Evolutionary conservation across 2,113 vertebrate genomes (phyloP).

Genomic region (Embiotoca jacksoni): DNA sequence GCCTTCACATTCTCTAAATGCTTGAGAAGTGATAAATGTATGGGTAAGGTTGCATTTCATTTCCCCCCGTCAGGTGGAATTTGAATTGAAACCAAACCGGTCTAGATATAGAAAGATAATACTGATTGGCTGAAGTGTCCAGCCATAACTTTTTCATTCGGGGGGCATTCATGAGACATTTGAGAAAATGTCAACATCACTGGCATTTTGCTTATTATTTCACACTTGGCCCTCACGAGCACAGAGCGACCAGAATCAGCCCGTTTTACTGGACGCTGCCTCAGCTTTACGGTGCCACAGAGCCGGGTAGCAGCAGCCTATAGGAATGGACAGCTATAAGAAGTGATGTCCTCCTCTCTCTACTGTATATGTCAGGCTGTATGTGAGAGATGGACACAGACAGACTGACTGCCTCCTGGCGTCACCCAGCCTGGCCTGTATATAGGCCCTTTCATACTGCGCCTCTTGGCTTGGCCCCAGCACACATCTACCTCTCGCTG

Average conservation of each 20-base stretch:
- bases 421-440: conserved; percentile 58
- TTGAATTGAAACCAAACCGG: conserved; percentile 24
- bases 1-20: conserved; percentile 30
- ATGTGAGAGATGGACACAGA: conserved; percentile 27
- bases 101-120: conserved; percentile 43
- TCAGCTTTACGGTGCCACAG: background rate
- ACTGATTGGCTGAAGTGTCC: conserved; percentile 8
- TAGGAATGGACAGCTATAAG: conserved; percentile 3
- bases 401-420: conserved; percentile 54
- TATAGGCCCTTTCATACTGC: conserved; percentile 66
- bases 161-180: conserved; percentile 1
- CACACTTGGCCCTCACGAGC: background rate
- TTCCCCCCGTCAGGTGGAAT: conserved; percentile 42
- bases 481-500: conserved; percentile 34
- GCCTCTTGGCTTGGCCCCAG: conserved; percentile 33
- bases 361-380: background rate
- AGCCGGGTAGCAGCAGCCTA: background rate
- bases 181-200: conserved; percentile 28
- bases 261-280: background rate
- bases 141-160: conserved; percentile 42
- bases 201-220: conserved; percentile 1
- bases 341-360: conserved; percentile 14
- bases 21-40: conserved; percentile 12
- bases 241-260: background rate
- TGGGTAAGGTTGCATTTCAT: conserved; percentile 47